Evolutionary conservation across 2,113 vertebrate genomes (phyloP).

Genomic region (Lagopus leucura): DNA sequence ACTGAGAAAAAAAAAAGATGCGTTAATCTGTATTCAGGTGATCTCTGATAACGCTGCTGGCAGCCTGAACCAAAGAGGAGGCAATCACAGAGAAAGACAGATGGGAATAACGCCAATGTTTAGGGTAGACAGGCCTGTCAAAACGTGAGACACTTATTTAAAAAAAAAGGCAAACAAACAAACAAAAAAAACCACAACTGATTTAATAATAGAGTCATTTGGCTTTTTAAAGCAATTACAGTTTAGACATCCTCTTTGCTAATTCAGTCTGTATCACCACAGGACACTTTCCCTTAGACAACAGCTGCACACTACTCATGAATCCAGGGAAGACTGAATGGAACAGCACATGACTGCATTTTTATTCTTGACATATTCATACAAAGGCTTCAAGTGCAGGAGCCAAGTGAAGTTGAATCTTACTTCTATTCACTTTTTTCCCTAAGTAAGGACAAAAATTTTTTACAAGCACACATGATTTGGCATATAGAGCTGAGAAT

Average conservation of each 20-base stretch:
- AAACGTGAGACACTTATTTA: neutral
- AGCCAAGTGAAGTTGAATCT: neutral
- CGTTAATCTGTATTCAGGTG: constrained; percentile 22
- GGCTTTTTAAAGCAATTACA: neutral
- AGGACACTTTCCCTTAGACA: neutral
- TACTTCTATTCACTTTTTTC: neutral
- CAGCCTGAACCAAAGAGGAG: constrained; percentile 3
- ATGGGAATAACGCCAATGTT: neutral
- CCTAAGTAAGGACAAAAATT: neutral
- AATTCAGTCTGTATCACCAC: constrained; percentile 10
- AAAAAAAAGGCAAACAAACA: neutral
- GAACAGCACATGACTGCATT: neutral
- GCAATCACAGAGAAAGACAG: constrained; percentile 15
- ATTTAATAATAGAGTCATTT: constrained; percentile 31
- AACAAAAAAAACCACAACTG: neutral
- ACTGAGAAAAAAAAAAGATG: neutral
- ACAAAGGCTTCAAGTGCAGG: neutral
- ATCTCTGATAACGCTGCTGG: neutral
- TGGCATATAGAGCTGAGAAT: neutral
- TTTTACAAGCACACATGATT: neutral
- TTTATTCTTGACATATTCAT: neutral
- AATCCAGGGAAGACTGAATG: neutral
- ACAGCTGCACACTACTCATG: neutral
- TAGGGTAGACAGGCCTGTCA: neutral
- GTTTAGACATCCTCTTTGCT: neutral